Base-by-base conservation (phyloP, 2,888 invertebrate genomes). In the Orthosia gothica region DNA sequence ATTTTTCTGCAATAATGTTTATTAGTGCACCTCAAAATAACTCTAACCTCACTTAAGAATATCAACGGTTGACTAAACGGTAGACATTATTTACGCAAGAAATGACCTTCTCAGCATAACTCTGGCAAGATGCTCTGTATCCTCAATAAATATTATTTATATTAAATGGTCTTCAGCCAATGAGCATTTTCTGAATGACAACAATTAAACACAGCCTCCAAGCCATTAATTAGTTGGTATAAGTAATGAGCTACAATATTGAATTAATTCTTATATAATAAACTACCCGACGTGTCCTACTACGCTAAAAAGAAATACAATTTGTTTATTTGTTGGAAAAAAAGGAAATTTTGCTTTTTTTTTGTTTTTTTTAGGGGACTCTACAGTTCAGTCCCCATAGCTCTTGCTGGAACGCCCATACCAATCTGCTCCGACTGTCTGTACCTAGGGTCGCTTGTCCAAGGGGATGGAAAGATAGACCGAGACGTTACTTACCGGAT, bases 121-220 rank as follows among this genome's bases (percentile, higher is more conserved):
- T 18, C 45, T 73, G 54, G 54, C 50, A 75, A 32, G 7, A 20
- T 11, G 3, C 18, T 62, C 23, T 26, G 15, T 50, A 20, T 15
- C 20, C 45, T 20, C 20, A 20, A 12, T n/a, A 32, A 75, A 54
- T 63, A 32, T 32, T 47, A 74, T 47, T 32, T 52, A 32, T 47
- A 13, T 20, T 15, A 20, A 15, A 54, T 20, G 45, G 1, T 3
- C 18, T 11, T 3, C 3, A 54, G 12, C 20, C 54, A 50, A 15
- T 58, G 52, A 58, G 15, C 16, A 72, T 57, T 71, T 58, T 61
- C 61, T 18, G 26, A 59, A 47, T 45, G 18, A 26, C n/a, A 2
- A 59, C 45, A 45, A 47, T 59, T 59, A 52, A 52, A 26, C 26
- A 26, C 59, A 74, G 45, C 45, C 12, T 3, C 3, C 15, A 50